Conservation (phyloP, 1,140 invertebrate genomes). For the Heliconius congener region DNA sequence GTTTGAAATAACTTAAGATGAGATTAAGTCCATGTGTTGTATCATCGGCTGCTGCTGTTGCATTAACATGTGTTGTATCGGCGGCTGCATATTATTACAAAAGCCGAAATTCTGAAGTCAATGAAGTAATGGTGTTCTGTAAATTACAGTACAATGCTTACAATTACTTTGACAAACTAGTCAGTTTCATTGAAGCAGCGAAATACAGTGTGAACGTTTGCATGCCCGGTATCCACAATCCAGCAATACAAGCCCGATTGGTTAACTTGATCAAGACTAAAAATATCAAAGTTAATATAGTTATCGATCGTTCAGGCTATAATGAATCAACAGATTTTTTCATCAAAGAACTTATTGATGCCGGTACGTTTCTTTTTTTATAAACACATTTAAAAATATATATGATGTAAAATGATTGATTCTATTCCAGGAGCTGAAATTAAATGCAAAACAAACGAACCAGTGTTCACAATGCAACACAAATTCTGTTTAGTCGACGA, state of each 20-base stretch:
- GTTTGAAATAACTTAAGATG: conserved; percentile 74
- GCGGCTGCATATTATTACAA: conserved; percentile 72
- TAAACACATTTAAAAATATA: neutral
- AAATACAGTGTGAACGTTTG: conserved; percentile 66
- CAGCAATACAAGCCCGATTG: conserved; percentile 68
- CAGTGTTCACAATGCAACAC: conserved; percentile 64
- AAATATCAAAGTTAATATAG: conserved; percentile 64
- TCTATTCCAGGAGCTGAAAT: conserved; percentile 67
- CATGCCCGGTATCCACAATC: conserved; percentile 75
- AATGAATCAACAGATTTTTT: conserved; percentile 69
- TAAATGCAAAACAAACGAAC: conserved; percentile 60
- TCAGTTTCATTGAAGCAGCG: conserved; percentile 68
- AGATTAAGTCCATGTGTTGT: conserved; percentile 62
- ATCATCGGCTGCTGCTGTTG: conserved; percentile 63
- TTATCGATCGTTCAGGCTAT: conserved; percentile 67
- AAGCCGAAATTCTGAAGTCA: conserved; percentile 65
- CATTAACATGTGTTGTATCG: conserved; percentile 68
- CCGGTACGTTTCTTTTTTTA: conserved; percentile 51
- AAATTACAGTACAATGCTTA: conserved; percentile 72
- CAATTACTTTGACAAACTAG: conserved; percentile 73
- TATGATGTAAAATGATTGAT: conserved; percentile 18
- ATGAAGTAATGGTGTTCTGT: conserved; percentile 78
- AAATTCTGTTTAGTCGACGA: conserved; percentile 76
- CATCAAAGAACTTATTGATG: conserved; percentile 67
- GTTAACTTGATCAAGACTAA: conserved; percentile 63